A percentile compares a stretch with the other conserved stretches of the same genome.
phyloP scores from a whole-genome alignment of 2,797 vertebrate species.

The Meda fulgida region DNA sequence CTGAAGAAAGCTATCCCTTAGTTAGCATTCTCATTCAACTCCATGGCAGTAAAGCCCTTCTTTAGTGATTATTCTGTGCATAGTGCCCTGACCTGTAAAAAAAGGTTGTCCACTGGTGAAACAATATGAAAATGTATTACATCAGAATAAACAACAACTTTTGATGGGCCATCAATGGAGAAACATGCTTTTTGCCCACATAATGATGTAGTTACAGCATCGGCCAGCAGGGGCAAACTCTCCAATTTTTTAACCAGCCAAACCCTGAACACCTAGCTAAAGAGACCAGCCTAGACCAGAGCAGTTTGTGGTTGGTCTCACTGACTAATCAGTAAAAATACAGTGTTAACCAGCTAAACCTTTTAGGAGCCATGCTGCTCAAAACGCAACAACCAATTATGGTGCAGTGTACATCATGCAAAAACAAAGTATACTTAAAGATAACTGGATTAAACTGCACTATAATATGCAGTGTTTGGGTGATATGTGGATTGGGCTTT shows the following conservation, averaged over 20 bases:
- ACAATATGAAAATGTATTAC: neutral
- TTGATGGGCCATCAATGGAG: neutral
- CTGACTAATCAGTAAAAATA: neutral
- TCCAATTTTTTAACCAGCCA: neutral
- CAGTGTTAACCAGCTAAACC: neutral
- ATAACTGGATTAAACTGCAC: neutral
- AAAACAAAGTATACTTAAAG: slow-evolving; percentile 6
- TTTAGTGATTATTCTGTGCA: neutral
- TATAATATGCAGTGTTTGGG: neutral
- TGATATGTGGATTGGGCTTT: slow-evolving; percentile 16
- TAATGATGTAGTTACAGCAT: neutral
- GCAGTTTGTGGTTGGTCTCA: neutral
- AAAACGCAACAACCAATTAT: slow-evolving; percentile 1
- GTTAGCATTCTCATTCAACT: neutral
- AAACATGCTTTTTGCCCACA: neutral
- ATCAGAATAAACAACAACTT: slow-evolving; percentile 1
- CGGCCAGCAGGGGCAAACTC: neutral
- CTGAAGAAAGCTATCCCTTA: neutral
- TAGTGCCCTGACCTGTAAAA: neutral
- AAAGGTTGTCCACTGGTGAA: neutral
- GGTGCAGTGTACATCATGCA: neutral
- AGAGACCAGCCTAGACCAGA: neutral
- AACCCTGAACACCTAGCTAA: neutral
- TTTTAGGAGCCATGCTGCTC: neutral
- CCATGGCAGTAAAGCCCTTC: neutral